phyloP scores from a whole-genome alignment of 2,797 vertebrate species.

The Kryptolebias ocellatus region DNA sequence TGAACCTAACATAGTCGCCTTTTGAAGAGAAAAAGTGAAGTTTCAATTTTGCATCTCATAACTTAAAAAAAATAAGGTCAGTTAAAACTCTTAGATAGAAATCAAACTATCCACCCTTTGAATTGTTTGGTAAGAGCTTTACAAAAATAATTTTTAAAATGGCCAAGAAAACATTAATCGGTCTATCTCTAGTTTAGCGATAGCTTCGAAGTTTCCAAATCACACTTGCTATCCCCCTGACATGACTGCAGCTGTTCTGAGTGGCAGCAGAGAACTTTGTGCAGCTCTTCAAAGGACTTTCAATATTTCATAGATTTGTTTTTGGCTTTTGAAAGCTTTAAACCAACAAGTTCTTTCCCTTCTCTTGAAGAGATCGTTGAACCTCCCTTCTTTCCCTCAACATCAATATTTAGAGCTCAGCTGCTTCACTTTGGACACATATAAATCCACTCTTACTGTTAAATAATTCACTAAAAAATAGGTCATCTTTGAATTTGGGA shows the following conservation, averaged over 20 bases:
- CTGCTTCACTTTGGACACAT: conserved; percentile 59
- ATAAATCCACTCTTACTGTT: conserved; percentile 59
- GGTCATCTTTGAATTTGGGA: conserved; percentile 56
- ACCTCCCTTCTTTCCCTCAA: conserved; percentile 22
- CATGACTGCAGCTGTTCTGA: conserved; percentile 24
- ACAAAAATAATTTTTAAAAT: too few species aligned
- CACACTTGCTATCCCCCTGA: conserved; percentile 34
- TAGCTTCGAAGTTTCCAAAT: conserved; percentile 41
- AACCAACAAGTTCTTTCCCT: conserved; percentile 55
- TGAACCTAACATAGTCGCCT: too few species aligned
- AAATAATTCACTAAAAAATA: conserved; percentile 68
- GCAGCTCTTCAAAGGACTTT: conserved; percentile 36
- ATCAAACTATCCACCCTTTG: too few species aligned
- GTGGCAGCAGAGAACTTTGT: conserved; percentile 28
- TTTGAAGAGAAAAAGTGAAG: too few species aligned
- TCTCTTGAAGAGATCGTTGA: conserved; percentile 41
- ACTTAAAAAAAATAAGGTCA: too few species aligned
- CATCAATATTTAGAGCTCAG: conserved; percentile 73
- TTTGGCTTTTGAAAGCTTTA: conserved; percentile 56
- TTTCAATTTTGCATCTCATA: too few species aligned
- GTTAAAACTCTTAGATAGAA: too few species aligned
- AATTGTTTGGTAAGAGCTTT: too few species aligned
- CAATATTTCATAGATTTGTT: conserved; percentile 69
- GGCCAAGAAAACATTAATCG: too few species aligned
- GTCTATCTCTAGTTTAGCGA: conserved; percentile 1